phyloP scores from a whole-genome alignment of 2,113 vertebrate species.

The Albula glossodonta region DNA sequence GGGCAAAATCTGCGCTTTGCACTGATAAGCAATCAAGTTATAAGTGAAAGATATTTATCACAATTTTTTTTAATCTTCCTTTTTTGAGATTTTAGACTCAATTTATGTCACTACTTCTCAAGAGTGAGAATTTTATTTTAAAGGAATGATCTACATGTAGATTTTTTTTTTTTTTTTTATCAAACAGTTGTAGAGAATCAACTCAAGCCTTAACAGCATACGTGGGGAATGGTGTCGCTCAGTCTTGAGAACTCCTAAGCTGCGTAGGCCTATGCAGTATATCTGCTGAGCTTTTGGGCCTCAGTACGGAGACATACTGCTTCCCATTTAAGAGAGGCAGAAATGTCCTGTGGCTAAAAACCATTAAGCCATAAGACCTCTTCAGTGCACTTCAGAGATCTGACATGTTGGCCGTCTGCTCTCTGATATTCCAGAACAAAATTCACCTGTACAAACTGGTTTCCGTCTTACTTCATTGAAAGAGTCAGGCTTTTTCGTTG shows the following conservation, averaged over 20 bases:
- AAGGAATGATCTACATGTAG: not conserved
- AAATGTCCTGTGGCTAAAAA: not conserved
- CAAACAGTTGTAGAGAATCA: not conserved
- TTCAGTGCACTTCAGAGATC: not conserved
- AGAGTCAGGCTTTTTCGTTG: not conserved
- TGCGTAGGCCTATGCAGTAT: not conserved
- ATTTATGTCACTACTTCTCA: constrained; percentile 45
- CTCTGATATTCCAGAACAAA: not conserved
- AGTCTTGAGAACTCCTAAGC: not conserved
- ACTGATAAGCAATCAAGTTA: constrained; percentile 49
- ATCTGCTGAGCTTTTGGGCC: not conserved
- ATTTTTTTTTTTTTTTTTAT: not conserved
- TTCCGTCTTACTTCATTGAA: not conserved
- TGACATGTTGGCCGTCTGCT: not conserved
- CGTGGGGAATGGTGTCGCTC: not conserved
- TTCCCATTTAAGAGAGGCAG: not conserved
- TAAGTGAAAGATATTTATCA: constrained; percentile 6
- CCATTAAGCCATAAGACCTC: not conserved
- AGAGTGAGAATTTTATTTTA: not conserved
- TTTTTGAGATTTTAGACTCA: constrained; percentile 34
- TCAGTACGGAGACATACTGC: not conserved
- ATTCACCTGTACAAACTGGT: not conserved
- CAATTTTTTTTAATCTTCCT: constrained; percentile 13
- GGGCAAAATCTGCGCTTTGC: constrained; percentile 45
- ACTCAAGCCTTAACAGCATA: not conserved